Base-by-base conservation (phyloP, 2,888 invertebrate species). In the Yponomeuta cagnagella region DNA sequence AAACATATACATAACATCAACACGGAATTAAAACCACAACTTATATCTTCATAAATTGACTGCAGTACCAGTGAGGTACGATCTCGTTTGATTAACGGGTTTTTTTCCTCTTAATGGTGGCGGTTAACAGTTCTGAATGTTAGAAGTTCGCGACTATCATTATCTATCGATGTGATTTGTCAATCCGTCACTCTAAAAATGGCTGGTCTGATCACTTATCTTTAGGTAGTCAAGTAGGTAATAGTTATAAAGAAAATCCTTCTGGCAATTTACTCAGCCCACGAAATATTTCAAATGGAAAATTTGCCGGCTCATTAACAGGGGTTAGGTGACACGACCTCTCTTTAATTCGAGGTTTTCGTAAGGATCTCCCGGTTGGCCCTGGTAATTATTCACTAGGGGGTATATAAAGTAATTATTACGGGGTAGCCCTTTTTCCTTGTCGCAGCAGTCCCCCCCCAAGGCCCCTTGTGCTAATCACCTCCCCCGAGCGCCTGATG, bases 341-440 rank as follows among this genome's bases (percentile, higher is more conserved):
- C 71, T 71, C 71, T 71, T 85, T 85, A 85, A 88, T 86, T 84
- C 83, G 84, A 82, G 85, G 87, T 87, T 85, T 58, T 85, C 84
- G 84, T 81, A 83, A 84, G 89, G 90, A 91, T 90, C 89, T 86
- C 85, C 88, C 85, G 82, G 85, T 83, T 84, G 80, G 76, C 82
- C 71, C 70, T 69, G 86, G 89, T 90, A 91, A 91, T 90, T 91
- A 90, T 91, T 90, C 90, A 90, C 89, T 87, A 87, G 87, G 52
- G 87, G 89, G 87, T 88, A 88, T 85, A 88, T 88, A 88, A 88
- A 88, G 89, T 90, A 90, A 90, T 90, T 91, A 90, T 90, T 88
- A 80, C 84, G 76, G 86, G 87, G 88, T 85, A 90, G 88, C 90
- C 90, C 90, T 90, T 90, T 90, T 90, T 89, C 91, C 88, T 90